Conservation (phyloP, 2,797 vertebrate species). For the Pseudochaenichthys georgianus region DNA sequence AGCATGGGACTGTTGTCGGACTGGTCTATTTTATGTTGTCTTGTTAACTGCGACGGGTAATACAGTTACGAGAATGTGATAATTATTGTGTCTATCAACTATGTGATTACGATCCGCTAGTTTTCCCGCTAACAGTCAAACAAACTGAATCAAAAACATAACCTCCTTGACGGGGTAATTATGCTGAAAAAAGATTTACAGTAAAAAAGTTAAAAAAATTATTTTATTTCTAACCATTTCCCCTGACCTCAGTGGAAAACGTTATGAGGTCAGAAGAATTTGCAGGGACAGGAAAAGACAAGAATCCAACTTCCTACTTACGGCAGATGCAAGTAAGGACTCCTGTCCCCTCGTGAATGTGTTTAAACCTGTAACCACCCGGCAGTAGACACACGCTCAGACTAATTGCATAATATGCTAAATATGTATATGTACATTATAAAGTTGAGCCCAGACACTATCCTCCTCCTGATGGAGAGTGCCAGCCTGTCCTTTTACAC, state of each 20-base stretch:
- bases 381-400: background rate
- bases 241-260: too few species aligned
- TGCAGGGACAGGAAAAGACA: too few species aligned
- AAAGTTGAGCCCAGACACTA: constrained; percentile 13
- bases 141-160: background rate
- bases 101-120: too few species aligned
- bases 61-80: background rate
- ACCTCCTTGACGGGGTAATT: background rate
- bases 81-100: too few species aligned
- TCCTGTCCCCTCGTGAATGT: background rate
- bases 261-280: too few species aligned
- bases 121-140: too few species aligned
- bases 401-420: background rate
- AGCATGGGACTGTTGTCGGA: constrained; percentile 18
- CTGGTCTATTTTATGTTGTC: constrained; percentile 7
- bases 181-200: constrained; percentile 1
- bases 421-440: constrained; percentile 10
- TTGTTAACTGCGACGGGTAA: constrained; percentile 6
- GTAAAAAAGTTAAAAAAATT: too few species aligned
- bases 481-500: constrained; percentile 60
- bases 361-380: background rate
- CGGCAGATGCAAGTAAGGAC: too few species aligned
- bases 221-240: too few species aligned
- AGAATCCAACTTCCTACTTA: too few species aligned
- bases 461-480: constrained; percentile 22